Percentiles rank a stretch among this genome's conserved stretches.
These are phyloP conservation scores for Pantala flavescens DNA, from an alignment of 1,140 invertebrate genomes.

Conservation along the genomic window DNA sequence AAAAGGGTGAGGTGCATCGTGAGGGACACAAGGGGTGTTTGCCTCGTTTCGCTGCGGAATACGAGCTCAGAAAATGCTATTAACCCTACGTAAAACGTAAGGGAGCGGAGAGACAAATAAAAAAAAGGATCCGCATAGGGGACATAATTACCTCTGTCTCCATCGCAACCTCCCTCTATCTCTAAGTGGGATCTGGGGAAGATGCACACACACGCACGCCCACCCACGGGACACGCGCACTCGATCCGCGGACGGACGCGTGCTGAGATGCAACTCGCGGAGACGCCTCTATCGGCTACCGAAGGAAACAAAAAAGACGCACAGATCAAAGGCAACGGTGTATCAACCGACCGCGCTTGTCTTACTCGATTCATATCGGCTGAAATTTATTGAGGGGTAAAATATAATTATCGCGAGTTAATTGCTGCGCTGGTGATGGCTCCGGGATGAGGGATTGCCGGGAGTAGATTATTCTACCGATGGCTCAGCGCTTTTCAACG, in stretches of 20 bases:
- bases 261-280: too few relatives aligned
- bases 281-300: too few relatives aligned
- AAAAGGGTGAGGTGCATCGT: background rate
- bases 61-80: background rate
- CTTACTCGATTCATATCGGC: too few relatives aligned
- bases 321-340: too few relatives aligned
- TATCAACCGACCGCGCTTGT: too few relatives aligned
- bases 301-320: too few relatives aligned
- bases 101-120: background rate
- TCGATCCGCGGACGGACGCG: background rate
- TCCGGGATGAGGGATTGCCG: too few relatives aligned
- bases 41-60: background rate
- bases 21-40: background rate
- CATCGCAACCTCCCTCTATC: background rate
- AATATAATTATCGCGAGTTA: too few relatives aligned
- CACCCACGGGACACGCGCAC: background rate
- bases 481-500: too few relatives aligned
- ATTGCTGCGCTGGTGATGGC: too few relatives aligned
- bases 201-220: background rate
- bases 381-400: too few relatives aligned
- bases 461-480: too few relatives aligned
- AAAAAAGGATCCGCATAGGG: background rate
- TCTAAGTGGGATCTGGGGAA: background rate
- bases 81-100: background rate
- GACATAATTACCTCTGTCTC: conserved; percentile 9